phyloP scores from a whole-genome alignment of 1,140 invertebrate genomes.

The Teleopsis dalmanni region DNA sequence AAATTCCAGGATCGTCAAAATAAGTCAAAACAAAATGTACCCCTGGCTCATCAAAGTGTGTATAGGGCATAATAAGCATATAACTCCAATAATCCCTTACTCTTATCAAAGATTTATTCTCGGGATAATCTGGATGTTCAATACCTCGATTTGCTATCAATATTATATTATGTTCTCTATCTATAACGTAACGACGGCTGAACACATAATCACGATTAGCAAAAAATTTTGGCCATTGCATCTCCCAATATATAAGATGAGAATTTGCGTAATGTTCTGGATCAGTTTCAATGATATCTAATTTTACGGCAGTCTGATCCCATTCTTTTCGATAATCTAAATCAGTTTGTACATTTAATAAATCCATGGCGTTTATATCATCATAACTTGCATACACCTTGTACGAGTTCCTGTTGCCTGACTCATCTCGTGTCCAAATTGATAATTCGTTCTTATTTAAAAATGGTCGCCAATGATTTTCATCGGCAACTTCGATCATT shows the following conservation, averaged over 20 bases:
- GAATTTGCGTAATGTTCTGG: conserved; percentile 48
- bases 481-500: conserved; percentile 35
- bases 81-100: conserved; percentile 78
- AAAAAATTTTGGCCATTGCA: conserved; percentile 78
- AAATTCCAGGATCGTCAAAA: conserved; percentile 78
- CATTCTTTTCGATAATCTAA: conserved; percentile 67
- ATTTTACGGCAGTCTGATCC: conserved; percentile 66
- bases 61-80: conserved; percentile 68
- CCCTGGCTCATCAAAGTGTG: conserved; percentile 31
- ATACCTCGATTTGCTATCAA: conserved; percentile 46
- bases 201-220: conserved; percentile 83
- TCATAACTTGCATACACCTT: conserved; percentile 77
- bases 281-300: conserved; percentile 62
- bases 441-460: conserved; percentile 70
- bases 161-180: conserved; percentile 47
- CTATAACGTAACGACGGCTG: conserved; percentile 60
- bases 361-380: conserved; percentile 70
- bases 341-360: conserved; percentile 74
- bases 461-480: conserved; percentile 66
- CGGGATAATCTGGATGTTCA: conserved; percentile 39
- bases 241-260: conserved; percentile 81
- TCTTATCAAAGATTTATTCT: conserved; percentile 43
- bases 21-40: conserved; percentile 79
- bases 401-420: conserved; percentile 64
- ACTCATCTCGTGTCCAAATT: conserved; percentile 69